phyloP scores from a whole-genome alignment of 1,140 invertebrate genomes.

The Danaus melanippus region DNA sequence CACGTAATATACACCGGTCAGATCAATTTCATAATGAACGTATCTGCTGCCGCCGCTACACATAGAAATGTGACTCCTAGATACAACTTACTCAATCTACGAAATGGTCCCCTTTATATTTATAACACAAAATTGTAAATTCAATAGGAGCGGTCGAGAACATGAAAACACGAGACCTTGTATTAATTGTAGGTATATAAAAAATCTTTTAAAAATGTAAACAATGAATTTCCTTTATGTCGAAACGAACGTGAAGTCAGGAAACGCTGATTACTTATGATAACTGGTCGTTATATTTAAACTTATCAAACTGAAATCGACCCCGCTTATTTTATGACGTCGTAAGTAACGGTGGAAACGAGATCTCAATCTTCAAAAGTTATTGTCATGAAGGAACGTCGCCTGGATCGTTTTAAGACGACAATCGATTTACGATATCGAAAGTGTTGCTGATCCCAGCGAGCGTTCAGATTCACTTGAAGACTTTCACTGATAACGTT shows the following conservation, averaged over 20 bases:
- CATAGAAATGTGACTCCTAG: constrained; percentile 24
- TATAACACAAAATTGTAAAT: neutral
- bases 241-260: constrained; percentile 5
- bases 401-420: constrained; percentile 39
- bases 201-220: constrained; percentile 10
- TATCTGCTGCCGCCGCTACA: neutral
- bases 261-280: constrained; percentile 4
- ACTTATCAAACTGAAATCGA: no score
- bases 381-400: constrained; percentile 24
- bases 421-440: constrained; percentile 47
- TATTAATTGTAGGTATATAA: constrained; percentile 17
- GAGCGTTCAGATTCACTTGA: constrained; percentile 29
- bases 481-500: constrained; percentile 42
- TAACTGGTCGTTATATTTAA: constrained; percentile 6
- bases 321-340: neutral
- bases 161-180: constrained; percentile 13
- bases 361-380: no score
- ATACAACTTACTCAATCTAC: constrained; percentile 20
- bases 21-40: constrained; percentile 32
- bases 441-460: constrained; percentile 55
- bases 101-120: constrained; percentile 7
- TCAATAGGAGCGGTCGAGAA: constrained; percentile 2
- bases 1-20: constrained; percentile 28
- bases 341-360: no score
- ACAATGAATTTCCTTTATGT: constrained; percentile 25